A percentile compares a stretch with the other conserved stretches of the same genome.
phyloP scores from a whole-genome alignment of 2,888 invertebrate species.

The Agrotis puta region DNA sequence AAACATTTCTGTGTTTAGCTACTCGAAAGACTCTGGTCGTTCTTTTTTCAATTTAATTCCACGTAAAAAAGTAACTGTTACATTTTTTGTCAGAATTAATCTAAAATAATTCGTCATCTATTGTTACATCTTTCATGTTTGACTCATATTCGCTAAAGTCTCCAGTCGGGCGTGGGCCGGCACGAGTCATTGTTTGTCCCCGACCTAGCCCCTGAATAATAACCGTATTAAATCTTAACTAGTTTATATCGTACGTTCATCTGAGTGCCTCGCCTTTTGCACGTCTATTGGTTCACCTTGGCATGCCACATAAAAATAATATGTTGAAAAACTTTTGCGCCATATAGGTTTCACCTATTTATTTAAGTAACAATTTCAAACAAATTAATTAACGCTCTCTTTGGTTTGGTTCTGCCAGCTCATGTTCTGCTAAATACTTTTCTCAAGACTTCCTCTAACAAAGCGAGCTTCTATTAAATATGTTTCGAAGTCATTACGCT shows the following conservation, averaged over 20 bases:
- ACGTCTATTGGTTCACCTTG: slow-evolving; percentile 29
- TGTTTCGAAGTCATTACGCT: slow-evolving; percentile 34
- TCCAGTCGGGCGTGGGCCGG: slow-evolving; percentile 57
- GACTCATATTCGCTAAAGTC: slow-evolving; percentile 50
- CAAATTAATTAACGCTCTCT: neutral
- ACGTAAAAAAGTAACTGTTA: slow-evolving; percentile 5
- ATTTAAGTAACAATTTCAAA: slow-evolving; percentile 3
- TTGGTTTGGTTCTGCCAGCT: neutral
- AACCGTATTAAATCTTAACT: slow-evolving; percentile 74
- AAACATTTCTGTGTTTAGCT: neutral
- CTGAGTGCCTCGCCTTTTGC: slow-evolving; percentile 56
- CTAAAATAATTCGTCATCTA: slow-evolving; percentile 35
- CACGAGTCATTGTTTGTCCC: slow-evolving; percentile 66
- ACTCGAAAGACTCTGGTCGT: neutral
- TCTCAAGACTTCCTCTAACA: neutral
- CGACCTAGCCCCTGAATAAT: slow-evolving; percentile 72
- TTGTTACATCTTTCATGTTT: slow-evolving; percentile 45
- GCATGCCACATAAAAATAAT: slow-evolving; percentile 40
- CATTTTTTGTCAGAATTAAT: slow-evolving; percentile 10
- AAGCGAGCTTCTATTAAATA: slow-evolving; percentile 20
- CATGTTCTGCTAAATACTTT: slow-evolving; percentile 7
- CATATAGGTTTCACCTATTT: neutral
- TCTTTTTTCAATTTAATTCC: neutral
- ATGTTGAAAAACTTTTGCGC: slow-evolving; percentile 2
- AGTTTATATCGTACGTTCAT: slow-evolving; percentile 75